A percentile compares a stretch with the other conserved stretches of the same genome.
These are phyloP conservation scores for Platycheirus albimanus DNA, from an alignment of 2,888 invertebrate genomes.

Conservation along the genomic window DNA sequence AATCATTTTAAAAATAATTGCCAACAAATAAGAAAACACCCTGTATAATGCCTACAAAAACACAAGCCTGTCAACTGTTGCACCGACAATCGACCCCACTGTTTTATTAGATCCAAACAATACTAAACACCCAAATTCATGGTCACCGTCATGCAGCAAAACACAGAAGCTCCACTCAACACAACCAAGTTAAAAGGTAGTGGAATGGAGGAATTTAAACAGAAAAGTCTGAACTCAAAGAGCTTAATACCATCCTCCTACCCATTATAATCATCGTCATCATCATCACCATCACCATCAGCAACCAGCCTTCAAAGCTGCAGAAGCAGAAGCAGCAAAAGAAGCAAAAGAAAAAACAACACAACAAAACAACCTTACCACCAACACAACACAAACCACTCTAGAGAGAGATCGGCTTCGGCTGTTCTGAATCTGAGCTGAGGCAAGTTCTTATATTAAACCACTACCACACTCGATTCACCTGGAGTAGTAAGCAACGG, in stretches of 20 bases:
- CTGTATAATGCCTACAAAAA: too few species aligned
- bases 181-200: constrained; percentile 10
- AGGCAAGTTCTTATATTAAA: constrained; percentile 19
- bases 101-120: constrained; percentile 1
- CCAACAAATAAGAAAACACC: too few species aligned
- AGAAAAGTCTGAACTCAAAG: constrained; percentile 39
- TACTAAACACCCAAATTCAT: constrained; percentile 44
- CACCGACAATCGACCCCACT: constrained; percentile 20
- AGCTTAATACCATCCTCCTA: constrained; percentile 60
- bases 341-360: constrained; percentile 18
- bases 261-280: constrained; percentile 45
- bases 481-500: constrained; percentile 36
- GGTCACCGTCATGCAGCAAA: constrained; percentile 53
- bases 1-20: too few species aligned
- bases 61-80: too few species aligned
- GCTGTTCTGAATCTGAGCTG: too few species aligned
- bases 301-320: constrained; percentile 39
- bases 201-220: constrained; percentile 40
- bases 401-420: constrained; percentile 24
- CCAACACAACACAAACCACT: constrained; percentile 14
- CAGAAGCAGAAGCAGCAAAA: constrained; percentile 27
- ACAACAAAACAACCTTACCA: constrained; percentile 25
- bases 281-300: constrained; percentile 15
- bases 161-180: constrained; percentile 39
- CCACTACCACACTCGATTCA: constrained; percentile 9